Conservation (phyloP, 2,888 invertebrate species). For the Stenolophus ochropezus region DNA sequence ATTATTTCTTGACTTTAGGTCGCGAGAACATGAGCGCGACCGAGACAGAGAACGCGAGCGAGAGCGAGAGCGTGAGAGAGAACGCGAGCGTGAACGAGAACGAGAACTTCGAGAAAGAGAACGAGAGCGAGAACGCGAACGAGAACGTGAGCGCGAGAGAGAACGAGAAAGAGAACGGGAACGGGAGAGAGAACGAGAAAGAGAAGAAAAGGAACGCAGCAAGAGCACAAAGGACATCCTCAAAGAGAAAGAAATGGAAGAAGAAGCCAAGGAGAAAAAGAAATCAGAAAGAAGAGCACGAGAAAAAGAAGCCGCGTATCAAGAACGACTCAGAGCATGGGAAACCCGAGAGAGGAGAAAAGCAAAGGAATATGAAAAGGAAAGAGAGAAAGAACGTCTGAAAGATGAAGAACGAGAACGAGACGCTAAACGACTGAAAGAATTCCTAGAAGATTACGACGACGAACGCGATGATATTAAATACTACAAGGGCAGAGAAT, state of each 20-base stretch:
- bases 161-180: constrained; percentile 74
- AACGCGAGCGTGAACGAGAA: constrained; percentile 81
- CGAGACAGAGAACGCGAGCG: constrained; percentile 72
- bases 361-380: constrained; percentile 91
- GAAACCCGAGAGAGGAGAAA: constrained; percentile 93
- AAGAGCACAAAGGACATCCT: constrained; percentile 79
- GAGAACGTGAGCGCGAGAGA: constrained; percentile 74
- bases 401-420: constrained; percentile 91
- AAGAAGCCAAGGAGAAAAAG: constrained; percentile 93
- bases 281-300: constrained; percentile 92
- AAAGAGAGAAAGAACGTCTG: constrained; percentile 88
- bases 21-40: constrained; percentile 70
- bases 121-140: constrained; percentile 73
- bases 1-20: constrained; percentile 4
- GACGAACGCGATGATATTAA: constrained; percentile 98
- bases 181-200: constrained; percentile 72
- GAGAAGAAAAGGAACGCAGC: constrained; percentile 74
- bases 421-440: constrained; percentile 95
- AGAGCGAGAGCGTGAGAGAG: constrained; percentile 77
- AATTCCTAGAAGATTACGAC: constrained; percentile 99
- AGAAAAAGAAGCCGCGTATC: constrained; percentile 97
- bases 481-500: constrained; percentile 93
- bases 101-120: constrained; percentile 76
- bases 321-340: constrained; percentile 88
- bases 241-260: constrained; percentile 90